These are phyloP conservation scores for Stenoptilia bipunctidactyla DNA, from an alignment of 2,888 invertebrate genomes.

Conservation along the genomic window DNA sequence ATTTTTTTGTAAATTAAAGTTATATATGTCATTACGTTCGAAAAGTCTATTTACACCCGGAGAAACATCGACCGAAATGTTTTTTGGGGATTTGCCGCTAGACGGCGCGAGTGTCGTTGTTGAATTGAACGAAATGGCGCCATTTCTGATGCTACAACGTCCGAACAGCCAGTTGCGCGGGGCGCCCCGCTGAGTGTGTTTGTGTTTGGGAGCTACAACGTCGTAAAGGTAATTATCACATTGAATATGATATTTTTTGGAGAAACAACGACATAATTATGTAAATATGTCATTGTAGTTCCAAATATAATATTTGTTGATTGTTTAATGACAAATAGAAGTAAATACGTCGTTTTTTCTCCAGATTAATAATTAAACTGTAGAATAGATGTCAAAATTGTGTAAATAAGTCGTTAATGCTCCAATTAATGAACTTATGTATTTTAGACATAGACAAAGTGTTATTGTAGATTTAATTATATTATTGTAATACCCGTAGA, in stretches of 20 bases:
- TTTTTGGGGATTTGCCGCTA: slow-evolving; percentile 5
- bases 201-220: slow-evolving; percentile 5
- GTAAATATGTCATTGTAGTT: slow-evolving; percentile 1
- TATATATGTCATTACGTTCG: slow-evolving; percentile 4
- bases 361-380: background rate
- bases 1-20: background rate
- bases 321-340: too few relatives aligned
- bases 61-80: slow-evolving; percentile 6
- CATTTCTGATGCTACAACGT: slow-evolving; percentile 8
- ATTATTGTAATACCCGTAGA: background rate
- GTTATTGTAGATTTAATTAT: background rate
- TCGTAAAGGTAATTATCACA: slow-evolving; percentile 5
- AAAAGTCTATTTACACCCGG: slow-evolving; percentile 6
- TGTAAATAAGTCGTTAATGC: background rate
- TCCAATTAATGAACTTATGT: background rate
- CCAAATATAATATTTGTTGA: background rate
- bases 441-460: background rate
- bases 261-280: slow-evolving; percentile 1
- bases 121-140: slow-evolving; percentile 7
- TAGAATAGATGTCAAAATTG: background rate
- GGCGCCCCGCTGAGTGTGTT: slow-evolving; percentile 5
- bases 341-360: background rate
- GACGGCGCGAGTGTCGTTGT: slow-evolving; percentile 7
- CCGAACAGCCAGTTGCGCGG: slow-evolving; percentile 1
- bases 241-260: slow-evolving; percentile 2